Evolutionary conservation across 1,140 invertebrate genomes (phyloP).

Genomic region (Heliconius nattereri): DNA sequence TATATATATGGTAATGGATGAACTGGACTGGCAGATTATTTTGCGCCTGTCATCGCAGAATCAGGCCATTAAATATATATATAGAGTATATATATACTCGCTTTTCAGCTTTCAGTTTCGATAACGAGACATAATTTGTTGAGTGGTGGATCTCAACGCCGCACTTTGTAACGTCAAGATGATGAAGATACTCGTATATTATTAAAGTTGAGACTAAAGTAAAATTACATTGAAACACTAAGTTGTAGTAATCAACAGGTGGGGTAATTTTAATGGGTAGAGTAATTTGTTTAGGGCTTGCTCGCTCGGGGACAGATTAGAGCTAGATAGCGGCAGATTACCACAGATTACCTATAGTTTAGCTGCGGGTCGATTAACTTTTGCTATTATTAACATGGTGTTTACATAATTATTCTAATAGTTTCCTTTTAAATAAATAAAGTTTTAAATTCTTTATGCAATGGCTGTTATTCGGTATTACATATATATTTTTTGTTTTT

Average conservation of each 20-base stretch:
- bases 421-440: not conserved
- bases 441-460: not conserved
- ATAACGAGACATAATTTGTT: too few relatives aligned
- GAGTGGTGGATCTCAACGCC: too few relatives aligned
- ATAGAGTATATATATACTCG: too few relatives aligned
- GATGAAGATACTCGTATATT: not conserved
- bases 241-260: conserved; percentile 40
- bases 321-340: conserved; percentile 58
- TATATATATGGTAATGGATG: too few relatives aligned
- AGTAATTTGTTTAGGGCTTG: conserved; percentile 46
- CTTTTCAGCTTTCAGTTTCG: too few relatives aligned
- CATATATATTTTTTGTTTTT: too few relatives aligned
- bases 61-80: too few relatives aligned
- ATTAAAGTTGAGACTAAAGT: not conserved
- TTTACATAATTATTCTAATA: not conserved
- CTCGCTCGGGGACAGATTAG: conserved; percentile 45
- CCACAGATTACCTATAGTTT: conserved; percentile 37
- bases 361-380: conserved; percentile 24
- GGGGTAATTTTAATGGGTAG: conserved; percentile 54
- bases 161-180: not conserved
- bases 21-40: too few relatives aligned
- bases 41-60: too few relatives aligned
- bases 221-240: conserved; percentile 8
- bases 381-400: not conserved
- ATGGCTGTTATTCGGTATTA: too few relatives aligned